Conservation (phyloP, 2,113 vertebrate species). For the Ophthalmolycus amberensis region DNA sequence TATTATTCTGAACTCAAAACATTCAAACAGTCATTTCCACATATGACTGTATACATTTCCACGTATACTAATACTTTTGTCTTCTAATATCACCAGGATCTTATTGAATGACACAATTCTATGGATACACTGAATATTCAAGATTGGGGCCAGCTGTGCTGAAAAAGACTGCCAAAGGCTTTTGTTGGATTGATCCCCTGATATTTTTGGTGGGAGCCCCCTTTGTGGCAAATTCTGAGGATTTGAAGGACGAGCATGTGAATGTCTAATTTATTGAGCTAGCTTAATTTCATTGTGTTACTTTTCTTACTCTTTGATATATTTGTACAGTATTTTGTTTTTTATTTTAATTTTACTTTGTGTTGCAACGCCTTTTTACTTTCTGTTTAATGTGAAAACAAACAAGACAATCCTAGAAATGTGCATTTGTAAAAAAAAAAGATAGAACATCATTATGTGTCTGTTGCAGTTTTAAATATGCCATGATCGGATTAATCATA, state of each 20-base stretch:
- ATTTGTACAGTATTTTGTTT: conserved; percentile 58
- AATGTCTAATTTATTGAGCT: conserved; percentile 67
- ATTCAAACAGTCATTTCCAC: not conserved
- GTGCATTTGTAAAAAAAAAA: conserved; percentile 23
- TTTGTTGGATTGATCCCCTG: conserved; percentile 23
- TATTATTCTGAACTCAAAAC: not conserved
- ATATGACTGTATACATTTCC: no score
- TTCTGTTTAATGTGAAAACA: conserved; percentile 41
- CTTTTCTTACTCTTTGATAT: conserved; percentile 33
- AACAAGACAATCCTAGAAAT: conserved; percentile 5
- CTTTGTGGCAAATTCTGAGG: not conserved
- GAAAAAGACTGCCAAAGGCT: conserved; percentile 15
- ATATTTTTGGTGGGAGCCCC: not conserved
- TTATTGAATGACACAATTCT: conserved; percentile 71
- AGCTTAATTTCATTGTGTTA: conserved; percentile 11
- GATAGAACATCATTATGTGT: not conserved
- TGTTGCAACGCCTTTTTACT: conserved; percentile 34
- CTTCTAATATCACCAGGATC: conserved; percentile 71
- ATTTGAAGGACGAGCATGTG: conserved; percentile 21
- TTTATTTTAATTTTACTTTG: conserved; percentile 19
- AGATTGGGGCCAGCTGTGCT: not conserved
- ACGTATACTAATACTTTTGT: conserved; percentile 22
- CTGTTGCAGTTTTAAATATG: not conserved
- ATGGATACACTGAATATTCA: not conserved
- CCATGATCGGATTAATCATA: not conserved